phyloP scores from a whole-genome alignment of 2,888 invertebrate species.

The Trachelus tabidus region DNA sequence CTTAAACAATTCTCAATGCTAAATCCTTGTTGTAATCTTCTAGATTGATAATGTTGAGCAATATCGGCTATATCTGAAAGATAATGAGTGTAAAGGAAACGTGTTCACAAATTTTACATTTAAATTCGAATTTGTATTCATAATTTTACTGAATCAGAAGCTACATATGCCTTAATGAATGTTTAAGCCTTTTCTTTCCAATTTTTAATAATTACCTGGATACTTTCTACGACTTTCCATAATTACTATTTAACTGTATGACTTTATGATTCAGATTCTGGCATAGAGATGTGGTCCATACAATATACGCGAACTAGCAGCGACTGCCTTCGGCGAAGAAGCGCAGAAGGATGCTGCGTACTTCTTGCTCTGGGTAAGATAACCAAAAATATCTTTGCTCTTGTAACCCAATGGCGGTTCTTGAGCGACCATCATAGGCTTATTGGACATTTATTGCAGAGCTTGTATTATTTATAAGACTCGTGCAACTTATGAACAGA shows the following conservation, averaged over 20 bases:
- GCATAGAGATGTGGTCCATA: neutral
- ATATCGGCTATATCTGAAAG: neutral
- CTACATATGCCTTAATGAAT: neutral
- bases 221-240: neutral
- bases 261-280: slow-evolving; percentile 1
- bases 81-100: neutral
- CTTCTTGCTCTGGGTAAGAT: slow-evolving; percentile 10
- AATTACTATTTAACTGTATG: neutral
- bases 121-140: neutral
- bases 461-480: neutral
- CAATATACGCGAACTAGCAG: neutral
- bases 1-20: neutral
- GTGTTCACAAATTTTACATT: neutral
- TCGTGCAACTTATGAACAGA: neutral
- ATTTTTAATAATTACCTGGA: neutral
- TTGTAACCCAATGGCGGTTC: slow-evolving; percentile 19
- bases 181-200: neutral
- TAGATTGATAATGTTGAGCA: neutral
- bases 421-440: neutral
- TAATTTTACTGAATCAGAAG: neutral
- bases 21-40: neutral
- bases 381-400: slow-evolving; percentile 41
- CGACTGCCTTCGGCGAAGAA: neutral
- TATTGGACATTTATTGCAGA: neutral
- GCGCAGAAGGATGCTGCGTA: slow-evolving; percentile 9